Percentiles rank a stretch among this genome's conserved stretches.
These are phyloP conservation scores for Crocallis elinguaria DNA, from an alignment of 2,888 invertebrate species.

Conservation along the genomic window DNA sequence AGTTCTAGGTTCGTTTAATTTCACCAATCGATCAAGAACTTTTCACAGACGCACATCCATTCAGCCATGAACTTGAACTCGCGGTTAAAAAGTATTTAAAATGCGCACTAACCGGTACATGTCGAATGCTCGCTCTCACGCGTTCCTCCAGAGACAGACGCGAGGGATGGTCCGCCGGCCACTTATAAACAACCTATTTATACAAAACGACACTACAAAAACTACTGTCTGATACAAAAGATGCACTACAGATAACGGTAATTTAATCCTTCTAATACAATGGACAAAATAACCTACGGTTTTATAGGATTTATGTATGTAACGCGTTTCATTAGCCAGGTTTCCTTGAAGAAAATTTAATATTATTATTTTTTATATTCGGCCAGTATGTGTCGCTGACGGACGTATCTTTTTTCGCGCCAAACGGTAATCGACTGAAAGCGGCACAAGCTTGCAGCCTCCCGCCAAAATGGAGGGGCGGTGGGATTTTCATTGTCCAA, in stretches of 20 bases:
- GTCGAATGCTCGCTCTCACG: constrained; percentile 45
- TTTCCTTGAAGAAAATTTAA: constrained; percentile 7
- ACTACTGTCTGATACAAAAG: constrained; percentile 20
- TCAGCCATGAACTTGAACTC: constrained; percentile 28
- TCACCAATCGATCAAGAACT: constrained; percentile 28
- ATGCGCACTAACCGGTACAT: constrained; percentile 76
- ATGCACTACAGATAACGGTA: constrained; percentile 20
- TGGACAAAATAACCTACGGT: not conserved
- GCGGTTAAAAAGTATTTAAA: constrained; percentile 43
- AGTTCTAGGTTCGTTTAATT: too few species aligned
- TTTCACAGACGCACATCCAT: constrained; percentile 14
- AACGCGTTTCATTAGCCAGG: not conserved
- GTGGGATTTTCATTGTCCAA: constrained; percentile 38
- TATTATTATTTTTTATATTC: constrained; percentile 4
- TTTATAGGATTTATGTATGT: not conserved
- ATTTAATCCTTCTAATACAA: constrained; percentile 5
- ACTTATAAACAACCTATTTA: constrained; percentile 67
- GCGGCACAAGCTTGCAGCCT: constrained; percentile 35
- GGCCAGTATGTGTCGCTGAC: constrained; percentile 19
- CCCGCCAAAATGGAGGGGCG: constrained; percentile 45
- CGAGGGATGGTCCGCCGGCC: constrained; percentile 55
- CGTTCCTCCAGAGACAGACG: constrained; percentile 52
- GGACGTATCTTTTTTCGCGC: constrained; percentile 57
- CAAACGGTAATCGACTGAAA: constrained; percentile 53
- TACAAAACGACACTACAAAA: constrained; percentile 55